A percentile compares a stretch with the other conserved stretches of the same genome.
phyloP scores from a whole-genome alignment of 1,140 invertebrate species.

The Pseudomyrmex gracilis region DNA sequence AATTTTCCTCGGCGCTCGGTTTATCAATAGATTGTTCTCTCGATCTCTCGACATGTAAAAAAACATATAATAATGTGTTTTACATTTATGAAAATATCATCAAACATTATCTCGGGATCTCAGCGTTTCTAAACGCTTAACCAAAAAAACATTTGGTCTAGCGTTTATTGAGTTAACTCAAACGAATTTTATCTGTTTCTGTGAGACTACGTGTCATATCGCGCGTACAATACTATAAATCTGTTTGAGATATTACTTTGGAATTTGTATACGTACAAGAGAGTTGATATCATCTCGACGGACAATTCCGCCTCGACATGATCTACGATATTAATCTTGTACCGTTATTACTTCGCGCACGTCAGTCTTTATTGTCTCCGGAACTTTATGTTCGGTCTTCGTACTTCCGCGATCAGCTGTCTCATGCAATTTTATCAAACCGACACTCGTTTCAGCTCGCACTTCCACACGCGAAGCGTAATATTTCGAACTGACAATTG shows the following conservation, averaged over 20 bases:
- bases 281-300: slow-evolving; percentile 8
- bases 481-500: slow-evolving; percentile 9
- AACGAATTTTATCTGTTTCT: neutral
- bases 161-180: neutral
- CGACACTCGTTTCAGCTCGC: neutral
- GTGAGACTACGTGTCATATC: neutral
- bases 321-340: slow-evolving; percentile 57
- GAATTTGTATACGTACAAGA: slow-evolving; percentile 5
- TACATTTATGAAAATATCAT: too few species aligned
- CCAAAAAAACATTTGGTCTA: too few species aligned
- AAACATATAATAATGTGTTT: too few species aligned
- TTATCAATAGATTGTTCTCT: neutral
- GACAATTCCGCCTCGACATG: slow-evolving; percentile 33
- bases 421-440: slow-evolving; percentile 28
- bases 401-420: slow-evolving; percentile 35
- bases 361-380: slow-evolving; percentile 39
- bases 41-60: neutral
- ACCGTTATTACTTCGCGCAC: slow-evolving; percentile 35
- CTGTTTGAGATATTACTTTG: slow-evolving; percentile 21
- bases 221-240: neutral
- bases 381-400: slow-evolving; percentile 22
- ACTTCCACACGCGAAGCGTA: neutral
- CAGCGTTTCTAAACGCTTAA: too few species aligned
- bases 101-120: too few species aligned
- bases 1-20: neutral